phyloP scores from a whole-genome alignment of 2,888 invertebrate genomes.

The Apodemia hepburni region DNA sequence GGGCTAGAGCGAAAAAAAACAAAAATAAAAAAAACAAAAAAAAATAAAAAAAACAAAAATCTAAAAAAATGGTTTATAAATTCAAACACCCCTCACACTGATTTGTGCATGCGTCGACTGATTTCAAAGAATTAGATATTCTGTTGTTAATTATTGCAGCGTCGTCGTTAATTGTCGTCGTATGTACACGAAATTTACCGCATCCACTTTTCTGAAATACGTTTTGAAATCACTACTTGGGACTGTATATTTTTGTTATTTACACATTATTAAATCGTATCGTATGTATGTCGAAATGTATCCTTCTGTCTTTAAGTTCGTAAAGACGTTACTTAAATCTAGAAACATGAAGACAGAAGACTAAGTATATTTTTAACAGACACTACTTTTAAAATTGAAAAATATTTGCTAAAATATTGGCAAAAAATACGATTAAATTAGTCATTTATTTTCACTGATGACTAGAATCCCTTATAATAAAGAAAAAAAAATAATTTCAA shows the following conservation, averaged over 20 bases:
- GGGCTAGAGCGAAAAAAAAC: constrained; percentile 60
- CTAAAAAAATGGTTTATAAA: constrained; percentile 45
- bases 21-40: constrained; percentile 43
- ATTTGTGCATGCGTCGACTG: constrained; percentile 1
- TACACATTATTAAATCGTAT: not conserved
- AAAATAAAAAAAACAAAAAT: constrained; percentile 39
- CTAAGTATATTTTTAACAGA: no score
- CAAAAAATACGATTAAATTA: not conserved
- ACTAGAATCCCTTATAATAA: no score
- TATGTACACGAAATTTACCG: not conserved
- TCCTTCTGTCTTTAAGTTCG: not conserved
- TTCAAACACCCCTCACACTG: constrained; percentile 29
- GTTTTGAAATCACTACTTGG: constrained; percentile 8
- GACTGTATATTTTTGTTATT: constrained; percentile 6
- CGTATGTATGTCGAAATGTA: not conserved
- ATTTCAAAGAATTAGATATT: not conserved
- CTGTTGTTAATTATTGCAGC: constrained; percentile 1
- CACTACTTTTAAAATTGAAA: no score
- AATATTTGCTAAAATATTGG: not conserved
- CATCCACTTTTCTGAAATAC: constrained; percentile 11
- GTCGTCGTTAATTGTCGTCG: not conserved
- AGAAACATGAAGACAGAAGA: no score
- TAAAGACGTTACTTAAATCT: not conserved
- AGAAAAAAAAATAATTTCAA: no score
- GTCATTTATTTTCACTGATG: not conserved